phyloP scores from a whole-genome alignment of 2,797 vertebrate genomes.

The Intellagama lesueurii region DNA sequence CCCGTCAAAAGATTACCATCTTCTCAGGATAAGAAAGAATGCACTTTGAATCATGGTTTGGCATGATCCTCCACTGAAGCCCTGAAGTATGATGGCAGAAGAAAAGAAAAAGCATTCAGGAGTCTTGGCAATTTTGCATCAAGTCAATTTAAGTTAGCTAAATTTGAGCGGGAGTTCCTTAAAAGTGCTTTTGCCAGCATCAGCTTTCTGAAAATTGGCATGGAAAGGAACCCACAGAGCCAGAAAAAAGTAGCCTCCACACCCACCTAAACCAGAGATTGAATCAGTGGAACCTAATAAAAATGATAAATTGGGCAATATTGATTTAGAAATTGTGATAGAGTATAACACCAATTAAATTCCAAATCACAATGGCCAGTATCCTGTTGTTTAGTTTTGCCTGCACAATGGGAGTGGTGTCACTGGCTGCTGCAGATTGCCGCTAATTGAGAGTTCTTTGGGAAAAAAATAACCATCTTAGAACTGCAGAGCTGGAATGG shows the following conservation, averaged over 20 bases:
- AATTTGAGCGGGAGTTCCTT: not conserved
- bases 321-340: not conserved
- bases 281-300: not conserved
- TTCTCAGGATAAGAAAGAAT: conserved; percentile 1
- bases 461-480: no score
- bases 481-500: no score
- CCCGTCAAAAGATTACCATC: conserved; percentile 18
- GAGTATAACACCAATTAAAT: not conserved
- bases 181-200: not conserved
- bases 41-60: not conserved
- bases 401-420: no score
- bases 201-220: not conserved
- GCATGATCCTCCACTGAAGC: not conserved
- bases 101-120: not conserved
- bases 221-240: not conserved
- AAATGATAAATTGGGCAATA: not conserved
- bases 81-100: not conserved
- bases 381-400: no score
- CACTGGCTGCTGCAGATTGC: no score
- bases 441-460: no score
- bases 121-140: not conserved
- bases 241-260: not conserved
- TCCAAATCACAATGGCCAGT: not conserved
- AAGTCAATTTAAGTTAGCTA: not conserved
- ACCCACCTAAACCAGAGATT: not conserved